These are phyloP conservation scores for Bombus terrestris DNA, from an alignment of 1,140 invertebrate species.

Conservation along the genomic window DNA sequence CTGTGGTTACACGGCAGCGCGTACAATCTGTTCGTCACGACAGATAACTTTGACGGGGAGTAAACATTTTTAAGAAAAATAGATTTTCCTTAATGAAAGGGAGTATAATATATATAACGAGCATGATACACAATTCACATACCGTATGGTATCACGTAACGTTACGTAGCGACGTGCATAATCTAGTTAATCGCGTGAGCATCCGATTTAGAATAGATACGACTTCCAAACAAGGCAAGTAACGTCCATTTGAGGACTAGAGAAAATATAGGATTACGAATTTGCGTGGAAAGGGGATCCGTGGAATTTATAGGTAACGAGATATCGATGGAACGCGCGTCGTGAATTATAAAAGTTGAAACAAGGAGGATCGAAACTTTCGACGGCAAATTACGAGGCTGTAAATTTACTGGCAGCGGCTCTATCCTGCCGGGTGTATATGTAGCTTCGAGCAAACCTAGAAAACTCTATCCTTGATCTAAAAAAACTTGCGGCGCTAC, in stretches of 20 bases:
- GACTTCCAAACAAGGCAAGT: background rate
- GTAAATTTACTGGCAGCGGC: background rate
- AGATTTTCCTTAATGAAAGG: background rate
- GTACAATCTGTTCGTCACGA: too few relatives aligned
- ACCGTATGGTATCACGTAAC: background rate
- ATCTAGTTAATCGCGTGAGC: background rate
- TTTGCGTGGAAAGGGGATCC: background rate
- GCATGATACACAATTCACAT: background rate
- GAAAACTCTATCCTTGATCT: slow-evolving; percentile 8
- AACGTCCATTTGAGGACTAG: background rate
- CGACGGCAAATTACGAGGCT: slow-evolving; percentile 13
- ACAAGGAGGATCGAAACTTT: slow-evolving; percentile 16
- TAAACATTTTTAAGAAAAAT: background rate
- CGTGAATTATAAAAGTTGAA: slow-evolving; percentile 27
- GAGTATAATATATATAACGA: too few relatives aligned
- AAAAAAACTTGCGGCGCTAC: background rate
- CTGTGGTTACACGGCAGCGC: background rate
- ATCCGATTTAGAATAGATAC: background rate
- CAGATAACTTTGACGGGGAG: background rate
- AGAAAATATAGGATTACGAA: background rate
- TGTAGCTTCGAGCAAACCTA: background rate
- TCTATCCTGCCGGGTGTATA: background rate
- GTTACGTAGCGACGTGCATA: background rate
- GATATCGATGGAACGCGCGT: background rate
- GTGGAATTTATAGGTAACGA: background rate